These are phyloP conservation scores for Temnothorax nylanderi DNA, from an alignment of 1,140 invertebrate genomes.

Conservation along the genomic window DNA sequence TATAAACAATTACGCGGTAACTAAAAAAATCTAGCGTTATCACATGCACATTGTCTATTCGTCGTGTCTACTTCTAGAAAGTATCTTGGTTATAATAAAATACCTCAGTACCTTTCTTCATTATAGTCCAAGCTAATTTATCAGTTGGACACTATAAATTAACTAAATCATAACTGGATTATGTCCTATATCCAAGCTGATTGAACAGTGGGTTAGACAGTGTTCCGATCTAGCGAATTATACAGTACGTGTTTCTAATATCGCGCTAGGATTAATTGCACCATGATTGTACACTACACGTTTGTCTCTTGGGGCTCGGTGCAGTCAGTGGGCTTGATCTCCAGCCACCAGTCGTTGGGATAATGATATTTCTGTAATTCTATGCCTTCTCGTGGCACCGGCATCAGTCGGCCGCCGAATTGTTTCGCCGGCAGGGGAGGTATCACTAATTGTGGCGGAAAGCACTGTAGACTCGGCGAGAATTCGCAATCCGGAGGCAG, in stretches of 20 bases:
- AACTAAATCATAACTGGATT: constrained; percentile 1
- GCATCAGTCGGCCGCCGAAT: constrained; percentile 85
- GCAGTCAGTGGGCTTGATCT: constrained; percentile 86
- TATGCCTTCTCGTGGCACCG: constrained; percentile 87
- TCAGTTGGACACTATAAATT: background rate
- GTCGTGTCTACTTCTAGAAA: constrained; percentile 10
- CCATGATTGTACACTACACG: constrained; percentile 60
- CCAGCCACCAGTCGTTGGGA: constrained; percentile 88
- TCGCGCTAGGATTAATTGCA: background rate
- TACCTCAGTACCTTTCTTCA: background rate
- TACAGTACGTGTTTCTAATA: background rate
- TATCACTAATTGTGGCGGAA: constrained; percentile 86
- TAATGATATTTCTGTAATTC: constrained; percentile 89
- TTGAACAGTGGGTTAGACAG: background rate
- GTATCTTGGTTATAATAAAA: constrained; percentile 4
- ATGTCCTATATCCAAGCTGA: background rate
- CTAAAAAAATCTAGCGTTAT: background rate
- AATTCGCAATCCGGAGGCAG: constrained; percentile 87
- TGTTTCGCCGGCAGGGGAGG: constrained; percentile 85
- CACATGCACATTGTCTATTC: constrained; percentile 17
- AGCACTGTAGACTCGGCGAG: constrained; percentile 86
- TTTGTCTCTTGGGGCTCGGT: constrained; percentile 70
- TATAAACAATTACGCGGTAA: background rate
- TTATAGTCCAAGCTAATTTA: background rate
- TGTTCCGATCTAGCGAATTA: background rate